Evolutionary conservation across 2,888 invertebrate species (phyloP).

Genomic region (Drosophila kuntzei): DNA sequence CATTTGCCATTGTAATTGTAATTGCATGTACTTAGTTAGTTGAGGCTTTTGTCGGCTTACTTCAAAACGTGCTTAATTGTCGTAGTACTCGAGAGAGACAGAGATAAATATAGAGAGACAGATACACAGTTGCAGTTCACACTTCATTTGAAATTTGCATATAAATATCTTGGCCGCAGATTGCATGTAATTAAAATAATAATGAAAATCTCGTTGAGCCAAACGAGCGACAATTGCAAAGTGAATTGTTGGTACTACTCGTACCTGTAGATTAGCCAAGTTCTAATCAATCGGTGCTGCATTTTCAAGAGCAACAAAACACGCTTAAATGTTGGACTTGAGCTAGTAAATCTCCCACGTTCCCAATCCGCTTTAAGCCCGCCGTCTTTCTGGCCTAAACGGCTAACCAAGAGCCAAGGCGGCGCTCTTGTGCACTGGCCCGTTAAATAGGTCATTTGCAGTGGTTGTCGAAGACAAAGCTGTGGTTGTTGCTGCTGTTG

Average conservation of each 20-base stretch:
- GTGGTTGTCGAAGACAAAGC: constrained; percentile 71
- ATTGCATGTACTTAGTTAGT: constrained; percentile 27
- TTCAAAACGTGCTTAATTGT: constrained; percentile 68
- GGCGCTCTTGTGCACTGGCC: constrained; percentile 68
- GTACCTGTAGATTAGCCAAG: constrained; percentile 34
- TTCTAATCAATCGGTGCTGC: constrained; percentile 49
- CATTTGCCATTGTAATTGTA: constrained; percentile 16
- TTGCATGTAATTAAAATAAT: constrained; percentile 38
- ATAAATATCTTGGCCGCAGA: constrained; percentile 33
- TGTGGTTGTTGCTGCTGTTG: constrained; percentile 41
- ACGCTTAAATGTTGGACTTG: constrained; percentile 34
- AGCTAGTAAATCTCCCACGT: constrained; percentile 69
- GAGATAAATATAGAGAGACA: neutral
- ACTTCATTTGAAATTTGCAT: constrained; percentile 71
- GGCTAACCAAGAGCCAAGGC: constrained; percentile 43
- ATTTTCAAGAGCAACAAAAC: constrained; percentile 33
- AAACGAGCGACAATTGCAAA: constrained; percentile 17
- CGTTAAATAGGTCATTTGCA: constrained; percentile 80
- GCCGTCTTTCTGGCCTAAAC: constrained; percentile 4
- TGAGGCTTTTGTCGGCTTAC: constrained; percentile 39
- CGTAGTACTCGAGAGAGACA: constrained; percentile 9
- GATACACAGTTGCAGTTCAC: constrained; percentile 59
- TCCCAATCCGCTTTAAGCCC: constrained; percentile 58
- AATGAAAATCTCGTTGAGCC: constrained; percentile 29
- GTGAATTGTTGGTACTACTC: constrained; percentile 2